Conservation (phyloP, 1,140 invertebrate species). For the Drosophila sulfurigaster region DNA sequence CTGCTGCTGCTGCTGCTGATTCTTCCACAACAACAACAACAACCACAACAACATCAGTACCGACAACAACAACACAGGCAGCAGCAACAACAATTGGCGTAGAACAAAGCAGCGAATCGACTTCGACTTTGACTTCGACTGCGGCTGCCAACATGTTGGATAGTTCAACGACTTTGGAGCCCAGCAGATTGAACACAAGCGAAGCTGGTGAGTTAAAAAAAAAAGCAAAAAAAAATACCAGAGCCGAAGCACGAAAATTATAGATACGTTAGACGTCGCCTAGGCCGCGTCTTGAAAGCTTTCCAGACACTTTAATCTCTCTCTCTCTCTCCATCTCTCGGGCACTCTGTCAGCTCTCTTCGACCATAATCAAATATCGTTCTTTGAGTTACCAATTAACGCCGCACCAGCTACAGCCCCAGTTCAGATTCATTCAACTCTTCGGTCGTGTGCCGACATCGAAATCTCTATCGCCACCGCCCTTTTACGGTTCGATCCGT, state of each 20-base stretch:
- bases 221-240: constrained; percentile 19
- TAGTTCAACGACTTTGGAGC: constrained; percentile 75
- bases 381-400: constrained; percentile 76
- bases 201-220: constrained; percentile 76
- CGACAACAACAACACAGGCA: constrained; percentile 52
- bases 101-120: constrained; percentile 65
- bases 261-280: constrained; percentile 60
- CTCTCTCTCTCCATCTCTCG: constrained; percentile 9
- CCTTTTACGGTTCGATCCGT: constrained; percentile 65
- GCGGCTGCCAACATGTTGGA: constrained; percentile 43
- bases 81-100: constrained; percentile 60
- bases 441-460: constrained; percentile 33
- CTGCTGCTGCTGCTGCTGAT: constrained; percentile 8
- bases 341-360: background rate
- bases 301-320: constrained; percentile 74
- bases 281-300: constrained; percentile 49
- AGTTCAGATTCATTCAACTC: background rate
- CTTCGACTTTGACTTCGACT: constrained; percentile 24
- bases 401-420: constrained; percentile 33
- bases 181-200: constrained; percentile 68
- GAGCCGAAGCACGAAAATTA: constrained; percentile 69
- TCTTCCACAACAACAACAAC: constrained; percentile 45
- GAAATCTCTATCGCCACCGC: constrained; percentile 38
- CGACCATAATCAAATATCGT: constrained; percentile 68
- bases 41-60: constrained; percentile 15